Evolutionary conservation across 2,113 vertebrate genomes (phyloP), one percentile per base, ranked within the genome.

Genomic region (Tringa solitaria): DNA sequence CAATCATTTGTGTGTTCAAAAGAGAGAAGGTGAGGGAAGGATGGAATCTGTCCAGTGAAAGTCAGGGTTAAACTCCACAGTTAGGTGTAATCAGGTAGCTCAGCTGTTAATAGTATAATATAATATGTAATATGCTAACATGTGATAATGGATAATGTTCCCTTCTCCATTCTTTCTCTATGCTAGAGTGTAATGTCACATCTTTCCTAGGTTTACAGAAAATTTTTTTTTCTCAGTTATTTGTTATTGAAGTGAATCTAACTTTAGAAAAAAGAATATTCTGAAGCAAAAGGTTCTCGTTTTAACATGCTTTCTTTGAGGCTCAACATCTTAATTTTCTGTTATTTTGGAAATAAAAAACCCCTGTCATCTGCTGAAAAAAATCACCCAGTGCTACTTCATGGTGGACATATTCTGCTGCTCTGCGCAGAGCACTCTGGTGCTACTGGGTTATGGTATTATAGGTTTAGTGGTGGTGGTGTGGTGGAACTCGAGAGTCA

Each of bases 291-390:
- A 69, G 1, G 5, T 70, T 89, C 39, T 94, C 1, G 1, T 63
- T 89, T 84, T 85, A 75, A 78, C 69, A 17, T 35, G 22, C 21
- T 72, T 91, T 82, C 56, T 68, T 78, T 56, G 48, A 87, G 65
- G 53, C 30, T 86, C 39, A 76, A 67, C 67, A 87, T 68, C 59
- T 89, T 57, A 1, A 33, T 76, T 76, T 93, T 56, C 53, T 87
- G 15, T 63, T 77, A 14, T n/a, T 93, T 45, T 84, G 35, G 23
- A 24, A 48, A 64, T 27, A 60, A 77, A 87, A 69, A 41, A 33
- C 7, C 3, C 8, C 15, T 69, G 21, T 67, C 22, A 74, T 22
- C 41, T 93, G 84, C 54, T 74, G 60, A 70, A 89, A 87, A n/a
- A n/a, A 78, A 2, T 12, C 30, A 37, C 23, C 7, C 51, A 30